Evolutionary conservation across 92 coral and sea anemone species (phyloP), one percentile per base, ranked within the genome.

Genomic region (Metridium senile): DNA sequence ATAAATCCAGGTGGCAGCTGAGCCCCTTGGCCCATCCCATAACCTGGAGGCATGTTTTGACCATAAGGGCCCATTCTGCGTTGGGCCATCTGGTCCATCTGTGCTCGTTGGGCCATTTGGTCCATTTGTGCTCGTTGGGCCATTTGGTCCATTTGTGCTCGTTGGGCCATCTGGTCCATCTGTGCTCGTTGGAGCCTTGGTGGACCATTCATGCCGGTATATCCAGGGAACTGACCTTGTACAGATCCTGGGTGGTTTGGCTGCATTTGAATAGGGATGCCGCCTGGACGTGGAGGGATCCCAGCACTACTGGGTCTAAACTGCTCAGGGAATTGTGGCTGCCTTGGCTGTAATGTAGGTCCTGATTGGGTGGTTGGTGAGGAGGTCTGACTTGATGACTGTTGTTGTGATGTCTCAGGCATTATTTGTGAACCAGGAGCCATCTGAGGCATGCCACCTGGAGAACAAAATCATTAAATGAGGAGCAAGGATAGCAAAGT

Each of bases 101-200:
- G 74, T 32, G 74, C 82, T 53, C 27, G 68, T 28, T 58, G 69
- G 26, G 52, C 66, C 68, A 77, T 77, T 77, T 53, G 82, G 1
- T 77, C 82, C 57, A 69, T 33, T 11, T 30, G 74, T 32, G 74
- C 82, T 53, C 27, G 68, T 28, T 58, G 69, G 26, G 52, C 66
- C 68, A 77, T 77, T 77, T 53, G 82, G 1, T 77, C 82, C 57
- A 69, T 33, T 11, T 30, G 74, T 32, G 74, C 82, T 53, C 27
- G 68, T 28, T 58, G 69, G 26, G 52, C 66, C 68, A 77, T 77
- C 67, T 53, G 82, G 1, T 77, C 82, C 57, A 69, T 33, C 19
- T 23, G 76, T 25, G 76, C 84, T 58, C 82, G 17, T 26, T 78
- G 82, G 21, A 78, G 75, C 68, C 82, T 78, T 32, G 75, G 82